These are phyloP conservation scores for Mystacornis crossleyi DNA, from an alignment of 2,113 vertebrate species.

Conservation along the genomic window DNA sequence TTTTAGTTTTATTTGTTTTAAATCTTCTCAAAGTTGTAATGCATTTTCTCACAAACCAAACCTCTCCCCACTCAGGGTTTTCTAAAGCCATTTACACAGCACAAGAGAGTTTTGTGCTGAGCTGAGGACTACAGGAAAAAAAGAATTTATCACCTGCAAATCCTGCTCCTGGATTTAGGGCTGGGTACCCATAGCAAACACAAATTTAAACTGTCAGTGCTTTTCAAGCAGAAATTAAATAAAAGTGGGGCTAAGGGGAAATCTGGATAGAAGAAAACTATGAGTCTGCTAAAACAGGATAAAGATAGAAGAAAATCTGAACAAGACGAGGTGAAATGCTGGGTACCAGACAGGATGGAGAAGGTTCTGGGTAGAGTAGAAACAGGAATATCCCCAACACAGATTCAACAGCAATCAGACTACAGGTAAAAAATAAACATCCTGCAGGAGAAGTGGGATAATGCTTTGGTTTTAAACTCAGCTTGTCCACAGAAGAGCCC, in stretches of 20 bases:
- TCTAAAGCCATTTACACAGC: background rate
- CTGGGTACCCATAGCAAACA: background rate
- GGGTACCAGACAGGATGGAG: background rate
- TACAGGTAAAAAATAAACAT: background rate
- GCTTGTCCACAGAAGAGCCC: background rate
- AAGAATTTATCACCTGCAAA: background rate
- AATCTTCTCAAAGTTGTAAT: background rate
- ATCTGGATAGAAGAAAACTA: background rate
- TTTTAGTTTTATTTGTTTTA: background rate
- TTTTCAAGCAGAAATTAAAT: background rate
- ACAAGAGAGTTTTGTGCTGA: background rate
- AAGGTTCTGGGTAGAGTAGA: background rate
- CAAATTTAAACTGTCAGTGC: background rate
- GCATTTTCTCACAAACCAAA: background rate
- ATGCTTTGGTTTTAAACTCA: background rate
- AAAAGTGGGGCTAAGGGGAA: background rate
- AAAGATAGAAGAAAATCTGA: background rate
- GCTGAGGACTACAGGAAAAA: background rate
- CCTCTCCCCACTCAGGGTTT: background rate
- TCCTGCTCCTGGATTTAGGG: background rate
- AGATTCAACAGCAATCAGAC: background rate
- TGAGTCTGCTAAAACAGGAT: accelerated
- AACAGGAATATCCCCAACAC: accelerated
- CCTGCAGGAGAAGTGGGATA: accelerated
- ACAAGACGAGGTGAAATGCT: background rate